These are phyloP conservation scores for Pristiophorus japonicus DNA, from an alignment of 2,113 vertebrate species.

Conservation along the genomic window DNA sequence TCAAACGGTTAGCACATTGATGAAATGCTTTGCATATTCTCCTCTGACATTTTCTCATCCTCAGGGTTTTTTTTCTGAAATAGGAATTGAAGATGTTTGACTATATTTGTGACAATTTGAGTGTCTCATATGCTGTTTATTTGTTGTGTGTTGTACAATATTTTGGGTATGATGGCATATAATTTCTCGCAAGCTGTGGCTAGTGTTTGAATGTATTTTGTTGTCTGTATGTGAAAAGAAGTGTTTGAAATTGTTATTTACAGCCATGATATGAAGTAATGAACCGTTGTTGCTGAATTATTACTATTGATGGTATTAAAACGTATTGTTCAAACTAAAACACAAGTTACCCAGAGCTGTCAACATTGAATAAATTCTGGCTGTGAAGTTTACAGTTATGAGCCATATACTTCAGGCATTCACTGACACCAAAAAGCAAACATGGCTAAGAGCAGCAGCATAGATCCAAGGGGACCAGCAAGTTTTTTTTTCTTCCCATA, in stretches of 20 bases:
- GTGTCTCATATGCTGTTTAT: neutral
- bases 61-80: neutral
- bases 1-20: neutral
- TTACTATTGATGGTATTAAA: neutral
- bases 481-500: neutral
- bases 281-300: neutral
- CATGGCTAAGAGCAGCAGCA: neutral
- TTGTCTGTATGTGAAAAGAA: neutral
- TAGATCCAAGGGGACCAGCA: neutral
- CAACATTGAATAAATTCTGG: neutral
- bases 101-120: neutral
- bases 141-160: neutral
- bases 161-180: neutral
- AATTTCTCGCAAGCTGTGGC: neutral
- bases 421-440: neutral
- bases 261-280: neutral
- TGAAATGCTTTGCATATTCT: neutral
- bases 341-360: neutral
- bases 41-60: neutral
- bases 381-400: neutral
- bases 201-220: neutral
- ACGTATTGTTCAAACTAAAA: neutral
- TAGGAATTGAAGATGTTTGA: neutral
- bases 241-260: neutral
- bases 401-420: neutral